Evolutionary conservation across 2,888 invertebrate genomes (phyloP).

Genomic region (Lithophane ornitopus): DNA sequence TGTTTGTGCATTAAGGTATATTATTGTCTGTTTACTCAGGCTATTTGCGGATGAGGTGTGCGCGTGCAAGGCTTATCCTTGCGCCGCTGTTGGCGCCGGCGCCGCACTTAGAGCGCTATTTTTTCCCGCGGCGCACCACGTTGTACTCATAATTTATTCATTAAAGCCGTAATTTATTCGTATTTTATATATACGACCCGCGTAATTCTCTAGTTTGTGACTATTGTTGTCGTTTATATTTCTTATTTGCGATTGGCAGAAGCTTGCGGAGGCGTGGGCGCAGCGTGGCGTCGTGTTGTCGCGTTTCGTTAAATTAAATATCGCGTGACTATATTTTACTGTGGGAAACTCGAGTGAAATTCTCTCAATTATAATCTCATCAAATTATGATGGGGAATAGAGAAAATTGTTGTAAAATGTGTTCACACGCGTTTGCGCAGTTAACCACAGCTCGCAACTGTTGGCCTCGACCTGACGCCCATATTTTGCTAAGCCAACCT

Average conservation of each 20-base stretch:
- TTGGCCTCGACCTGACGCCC: slow-evolving; percentile 67
- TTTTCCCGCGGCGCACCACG: slow-evolving; percentile 85
- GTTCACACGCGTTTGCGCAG: slow-evolving; percentile 56
- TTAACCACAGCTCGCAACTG: slow-evolving; percentile 58
- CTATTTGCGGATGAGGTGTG: slow-evolving; percentile 76
- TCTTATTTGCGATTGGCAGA: slow-evolving; percentile 71
- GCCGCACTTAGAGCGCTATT: slow-evolving; percentile 87
- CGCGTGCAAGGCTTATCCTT: slow-evolving; percentile 85
- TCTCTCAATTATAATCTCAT: slow-evolving; percentile 63
- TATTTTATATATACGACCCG: slow-evolving; percentile 77
- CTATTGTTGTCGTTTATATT: slow-evolving; percentile 81
- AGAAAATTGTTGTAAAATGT: slow-evolving; percentile 51
- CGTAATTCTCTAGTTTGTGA: slow-evolving; percentile 84
- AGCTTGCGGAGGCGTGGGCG: slow-evolving; percentile 70
- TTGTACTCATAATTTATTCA: slow-evolving; percentile 88
- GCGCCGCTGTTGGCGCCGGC: slow-evolving; percentile 87
- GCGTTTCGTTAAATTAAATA: slow-evolving; percentile 75
- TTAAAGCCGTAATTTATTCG: slow-evolving; percentile 86
- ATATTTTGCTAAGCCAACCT: slow-evolving; percentile 71
- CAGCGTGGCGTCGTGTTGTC: slow-evolving; percentile 64
- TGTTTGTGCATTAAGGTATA: slow-evolving; percentile 67
- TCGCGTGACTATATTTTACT: slow-evolving; percentile 77
- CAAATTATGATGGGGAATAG: slow-evolving; percentile 43
- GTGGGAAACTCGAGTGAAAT: slow-evolving; percentile 76
- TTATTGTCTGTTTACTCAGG: slow-evolving; percentile 64